A percentile compares a stretch with the other conserved stretches of the same genome.
These are phyloP conservation scores for Perca schrenkii DNA, from an alignment of 2,113 vertebrate species.

Conservation along the genomic window DNA sequence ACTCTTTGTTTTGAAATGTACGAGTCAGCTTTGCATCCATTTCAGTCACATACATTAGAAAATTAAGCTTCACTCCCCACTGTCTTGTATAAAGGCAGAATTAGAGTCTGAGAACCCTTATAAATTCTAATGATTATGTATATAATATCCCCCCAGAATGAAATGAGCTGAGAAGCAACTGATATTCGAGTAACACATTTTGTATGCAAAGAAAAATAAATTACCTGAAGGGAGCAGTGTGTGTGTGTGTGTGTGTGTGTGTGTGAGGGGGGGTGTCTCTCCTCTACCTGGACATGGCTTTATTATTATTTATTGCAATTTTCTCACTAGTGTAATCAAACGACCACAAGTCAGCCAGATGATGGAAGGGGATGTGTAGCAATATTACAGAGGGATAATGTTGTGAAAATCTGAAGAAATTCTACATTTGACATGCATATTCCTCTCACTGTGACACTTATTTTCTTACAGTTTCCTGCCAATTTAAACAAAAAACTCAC, in stretches of 20 bases:
- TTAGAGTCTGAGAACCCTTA: slow-evolving; percentile 27
- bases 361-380: slow-evolving; percentile 35
- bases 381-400: slow-evolving; percentile 48
- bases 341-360: slow-evolving; percentile 35
- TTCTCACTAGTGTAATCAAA: slow-evolving; percentile 64
- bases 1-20: slow-evolving; percentile 16
- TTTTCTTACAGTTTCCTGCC: background rate
- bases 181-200: slow-evolving; percentile 64
- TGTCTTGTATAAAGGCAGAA: slow-evolving; percentile 41
- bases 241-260: no score
- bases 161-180: slow-evolving; percentile 47
- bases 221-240: slow-evolving; percentile 52
- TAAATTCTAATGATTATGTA: slow-evolving; percentile 55
- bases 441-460: background rate
- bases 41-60: slow-evolving; percentile 45
- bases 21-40: slow-evolving; percentile 25
- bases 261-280: background rate
- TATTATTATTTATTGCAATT: slow-evolving; percentile 65
- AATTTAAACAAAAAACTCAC: background rate
- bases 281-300: slow-evolving; percentile 26
- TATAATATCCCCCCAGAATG: slow-evolving; percentile 48
- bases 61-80: slow-evolving; percentile 44
- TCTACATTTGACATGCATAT: background rate
- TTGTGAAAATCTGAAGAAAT: slow-evolving; percentile 10
- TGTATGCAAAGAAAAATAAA: slow-evolving; percentile 77